Conservation (phyloP, 2,888 invertebrate genomes). For the Yponomeuta plumbellus region DNA sequence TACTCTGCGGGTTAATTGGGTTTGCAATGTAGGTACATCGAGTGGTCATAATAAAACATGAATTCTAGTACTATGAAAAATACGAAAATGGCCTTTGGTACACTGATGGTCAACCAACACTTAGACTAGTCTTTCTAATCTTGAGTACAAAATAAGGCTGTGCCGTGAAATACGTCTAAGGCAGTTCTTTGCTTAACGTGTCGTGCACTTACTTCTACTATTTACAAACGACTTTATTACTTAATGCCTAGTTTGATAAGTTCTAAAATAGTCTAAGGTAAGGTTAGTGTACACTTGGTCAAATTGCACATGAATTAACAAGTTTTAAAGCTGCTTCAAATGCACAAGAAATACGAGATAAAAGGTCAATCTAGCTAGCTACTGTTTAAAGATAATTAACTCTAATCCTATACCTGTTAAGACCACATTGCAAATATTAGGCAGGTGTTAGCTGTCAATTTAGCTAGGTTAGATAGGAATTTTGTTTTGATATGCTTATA, state of each 20-base stretch:
- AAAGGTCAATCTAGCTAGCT: not conserved
- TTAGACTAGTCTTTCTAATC: conserved; percentile 28
- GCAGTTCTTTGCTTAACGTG: conserved; percentile 66
- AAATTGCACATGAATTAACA: conserved; percentile 45
- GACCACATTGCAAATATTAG: not conserved
- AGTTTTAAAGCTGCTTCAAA: conserved; percentile 48
- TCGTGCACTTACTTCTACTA: conserved; percentile 51
- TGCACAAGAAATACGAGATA: conserved; percentile 33
- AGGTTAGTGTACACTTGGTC: conserved; percentile 53
- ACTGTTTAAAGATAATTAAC: not conserved
- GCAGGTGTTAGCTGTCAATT: not conserved
- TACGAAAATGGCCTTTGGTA: not conserved
- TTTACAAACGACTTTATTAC: conserved; percentile 37
- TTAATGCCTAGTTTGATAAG: conserved; percentile 1
- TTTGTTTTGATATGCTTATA: not conserved
- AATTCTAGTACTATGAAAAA: too few relatives aligned
- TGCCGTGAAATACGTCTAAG: conserved; percentile 68
- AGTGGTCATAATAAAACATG: too few relatives aligned
- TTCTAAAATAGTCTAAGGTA: conserved; percentile 1
- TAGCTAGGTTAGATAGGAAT: not conserved
- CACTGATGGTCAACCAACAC: not conserved
- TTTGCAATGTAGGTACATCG: too few relatives aligned
- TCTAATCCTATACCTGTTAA: not conserved
- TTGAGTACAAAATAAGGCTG: conserved; percentile 74
- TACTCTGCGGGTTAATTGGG: too few relatives aligned